Conservation (phyloP, 2,797 vertebrate genomes). For the Aplochiton taeniatus region DNA sequence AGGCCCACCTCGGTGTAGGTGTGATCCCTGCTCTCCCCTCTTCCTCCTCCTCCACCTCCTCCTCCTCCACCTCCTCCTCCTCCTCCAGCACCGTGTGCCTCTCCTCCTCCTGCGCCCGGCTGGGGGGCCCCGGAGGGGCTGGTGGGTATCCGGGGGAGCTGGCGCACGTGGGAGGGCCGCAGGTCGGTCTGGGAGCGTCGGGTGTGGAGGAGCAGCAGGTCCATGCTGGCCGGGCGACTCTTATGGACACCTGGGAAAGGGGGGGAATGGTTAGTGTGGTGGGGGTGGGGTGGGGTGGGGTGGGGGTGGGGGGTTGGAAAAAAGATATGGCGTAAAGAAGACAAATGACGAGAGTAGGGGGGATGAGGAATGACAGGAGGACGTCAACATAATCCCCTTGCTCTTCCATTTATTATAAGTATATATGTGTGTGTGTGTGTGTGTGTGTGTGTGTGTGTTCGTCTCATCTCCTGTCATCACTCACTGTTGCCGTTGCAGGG, state of each 20-base stretch:
- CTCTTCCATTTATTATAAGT: background rate
- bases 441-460: background rate
- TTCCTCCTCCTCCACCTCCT: slow-evolving; percentile 19
- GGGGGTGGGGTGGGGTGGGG: slow-evolving; percentile 5
- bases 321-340: slow-evolving; percentile 20
- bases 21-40: slow-evolving; percentile 63
- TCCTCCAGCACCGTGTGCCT: too few species aligned
- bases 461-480: slow-evolving; percentile 16
- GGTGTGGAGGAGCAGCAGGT: slow-evolving; percentile 77
- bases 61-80: slow-evolving; percentile 47
- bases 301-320: background rate
- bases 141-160: slow-evolving; percentile 71
- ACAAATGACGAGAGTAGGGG: slow-evolving; percentile 4
- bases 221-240: slow-evolving; percentile 80
- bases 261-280: background rate
- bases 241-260: slow-evolving; percentile 65
- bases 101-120: slow-evolving; percentile 35
- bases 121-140: slow-evolving; percentile 39
- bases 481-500: slow-evolving; percentile 79
- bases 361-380: slow-evolving; percentile 3
- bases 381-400: background rate
- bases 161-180: slow-evolving; percentile 64
- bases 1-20: slow-evolving; percentile 76
- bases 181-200: slow-evolving; percentile 73
- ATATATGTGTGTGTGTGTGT: too few species aligned